Percentiles rank a stretch among this genome's conserved stretches.
Conservation (phyloP, 2,888 invertebrate species). For the Drymonia ruficornis region DNA sequence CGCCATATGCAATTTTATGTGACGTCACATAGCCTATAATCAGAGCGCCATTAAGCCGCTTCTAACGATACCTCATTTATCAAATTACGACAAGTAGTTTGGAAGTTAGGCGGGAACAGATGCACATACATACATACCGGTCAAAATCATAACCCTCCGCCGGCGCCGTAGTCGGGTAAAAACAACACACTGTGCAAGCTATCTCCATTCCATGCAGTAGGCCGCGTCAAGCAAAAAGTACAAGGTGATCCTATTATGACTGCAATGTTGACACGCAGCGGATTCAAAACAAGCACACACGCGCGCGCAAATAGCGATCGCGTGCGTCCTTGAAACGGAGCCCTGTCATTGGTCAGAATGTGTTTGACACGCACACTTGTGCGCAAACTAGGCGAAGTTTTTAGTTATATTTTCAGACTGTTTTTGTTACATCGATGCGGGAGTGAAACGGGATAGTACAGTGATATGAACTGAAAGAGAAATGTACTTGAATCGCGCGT, state of each 20-base stretch:
- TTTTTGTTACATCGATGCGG: conserved; percentile 19
- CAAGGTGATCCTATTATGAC: conserved; percentile 21
- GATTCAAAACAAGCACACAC: conserved; percentile 41
- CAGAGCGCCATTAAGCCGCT: too few species aligned
- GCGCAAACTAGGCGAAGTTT: conserved; percentile 17
- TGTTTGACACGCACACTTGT: conserved; percentile 10
- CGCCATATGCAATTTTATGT: too few species aligned
- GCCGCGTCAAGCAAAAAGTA: conserved; percentile 14
- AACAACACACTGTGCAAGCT: conserved; percentile 13
- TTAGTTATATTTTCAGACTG: conserved; percentile 16
- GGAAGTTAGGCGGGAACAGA: too few species aligned
- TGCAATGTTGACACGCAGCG: conserved; percentile 35
- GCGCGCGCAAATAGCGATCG: conserved; percentile 13
- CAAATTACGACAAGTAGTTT: too few species aligned
- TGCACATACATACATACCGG: too few species aligned
- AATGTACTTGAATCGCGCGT: conserved; percentile 22
- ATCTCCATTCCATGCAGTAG: conserved; percentile 31
- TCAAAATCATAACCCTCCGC: too few species aligned
- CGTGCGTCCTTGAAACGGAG: conserved; percentile 40
- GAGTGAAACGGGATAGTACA: conserved; percentile 13
- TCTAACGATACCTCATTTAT: too few species aligned
- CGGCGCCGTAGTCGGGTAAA: too few species aligned
- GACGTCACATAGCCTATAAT: too few species aligned
- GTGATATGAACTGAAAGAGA: conserved; percentile 30
- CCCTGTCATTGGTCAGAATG: conserved; percentile 37